A percentile compares a stretch with the other conserved stretches of the same genome.
These are phyloP conservation scores for Platycercus adscitus DNA, from an alignment of 2,113 vertebrate species.

Conservation along the genomic window DNA sequence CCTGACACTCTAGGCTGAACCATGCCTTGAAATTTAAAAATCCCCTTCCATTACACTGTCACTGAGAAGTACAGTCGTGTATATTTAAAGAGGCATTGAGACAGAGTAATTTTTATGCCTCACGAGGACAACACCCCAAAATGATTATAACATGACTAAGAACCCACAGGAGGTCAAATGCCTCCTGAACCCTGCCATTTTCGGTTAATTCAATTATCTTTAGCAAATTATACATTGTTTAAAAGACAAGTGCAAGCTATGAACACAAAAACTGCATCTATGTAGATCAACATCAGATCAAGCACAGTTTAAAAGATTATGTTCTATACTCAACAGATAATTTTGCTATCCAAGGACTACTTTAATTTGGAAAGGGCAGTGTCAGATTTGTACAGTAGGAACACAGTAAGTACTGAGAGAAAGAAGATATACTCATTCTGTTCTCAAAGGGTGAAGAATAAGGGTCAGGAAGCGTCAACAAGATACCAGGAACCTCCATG, in stretches of 20 bases:
- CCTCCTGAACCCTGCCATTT: neutral
- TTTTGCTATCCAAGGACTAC: neutral
- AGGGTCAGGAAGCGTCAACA: neutral
- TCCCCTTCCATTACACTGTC: neutral
- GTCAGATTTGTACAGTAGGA: neutral
- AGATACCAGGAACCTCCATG: neutral
- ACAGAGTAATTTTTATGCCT: neutral
- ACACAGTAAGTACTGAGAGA: neutral
- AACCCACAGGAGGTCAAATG: neutral
- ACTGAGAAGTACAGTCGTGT: neutral
- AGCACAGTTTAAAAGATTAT: neutral
- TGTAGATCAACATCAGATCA: neutral
- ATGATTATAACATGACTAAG: neutral
- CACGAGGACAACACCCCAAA: neutral
- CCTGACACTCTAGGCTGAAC: neutral
- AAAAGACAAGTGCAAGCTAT: neutral
- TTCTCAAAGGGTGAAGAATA: neutral
- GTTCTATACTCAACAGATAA: neutral
- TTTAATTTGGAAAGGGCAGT: neutral
- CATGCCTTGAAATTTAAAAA: neutral
- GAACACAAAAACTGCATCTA: neutral
- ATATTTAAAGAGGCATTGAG: neutral
- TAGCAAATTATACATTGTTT: neutral
- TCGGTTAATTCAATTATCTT: neutral
- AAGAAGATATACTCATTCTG: neutral